Conservation (phyloP, 2,888 invertebrate species). For the Caenorhabditis sinica region DNA sequence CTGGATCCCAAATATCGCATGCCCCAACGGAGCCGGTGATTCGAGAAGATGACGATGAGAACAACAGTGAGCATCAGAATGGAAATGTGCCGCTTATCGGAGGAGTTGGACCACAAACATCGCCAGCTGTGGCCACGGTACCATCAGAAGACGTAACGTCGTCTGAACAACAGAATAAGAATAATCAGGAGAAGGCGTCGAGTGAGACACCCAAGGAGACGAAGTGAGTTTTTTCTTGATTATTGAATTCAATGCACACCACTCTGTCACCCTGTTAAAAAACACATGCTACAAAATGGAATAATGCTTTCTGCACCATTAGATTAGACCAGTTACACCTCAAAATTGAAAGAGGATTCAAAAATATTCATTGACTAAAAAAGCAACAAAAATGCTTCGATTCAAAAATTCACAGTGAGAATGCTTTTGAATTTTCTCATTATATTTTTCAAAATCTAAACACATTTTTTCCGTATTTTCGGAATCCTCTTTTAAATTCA, state of each 20-base stretch:
- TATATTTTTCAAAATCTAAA: no score
- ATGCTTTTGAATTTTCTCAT: no score
- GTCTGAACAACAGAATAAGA: slow-evolving; percentile 1
- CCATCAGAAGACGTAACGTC: slow-evolving; percentile 27
- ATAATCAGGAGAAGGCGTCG: slow-evolving; percentile 59
- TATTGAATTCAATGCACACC: background rate
- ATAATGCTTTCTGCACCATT: background rate
- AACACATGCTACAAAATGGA: slow-evolving; percentile 9
- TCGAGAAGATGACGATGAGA: slow-evolving; percentile 82
- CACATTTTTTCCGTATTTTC: no score
- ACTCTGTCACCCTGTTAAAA: slow-evolving; percentile 5
- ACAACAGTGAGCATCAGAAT: slow-evolving; percentile 67
- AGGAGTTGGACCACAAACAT: slow-evolving; percentile 36
- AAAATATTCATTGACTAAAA: no score
- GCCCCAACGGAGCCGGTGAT: slow-evolving; percentile 83
- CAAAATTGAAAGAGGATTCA: no score
- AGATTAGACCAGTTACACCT: background rate
- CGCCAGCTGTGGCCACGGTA: background rate
- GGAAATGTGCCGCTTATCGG: slow-evolving; percentile 63
- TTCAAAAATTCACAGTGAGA: no score
- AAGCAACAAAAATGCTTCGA: no score
- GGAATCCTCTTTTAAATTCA: no score
- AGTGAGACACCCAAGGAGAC: slow-evolving; percentile 68
- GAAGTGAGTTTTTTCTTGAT: slow-evolving; percentile 61
- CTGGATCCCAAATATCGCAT: slow-evolving; percentile 80